Base-by-base conservation (phyloP, 2,888 invertebrate genomes). In the Brenthis hecate region DNA sequence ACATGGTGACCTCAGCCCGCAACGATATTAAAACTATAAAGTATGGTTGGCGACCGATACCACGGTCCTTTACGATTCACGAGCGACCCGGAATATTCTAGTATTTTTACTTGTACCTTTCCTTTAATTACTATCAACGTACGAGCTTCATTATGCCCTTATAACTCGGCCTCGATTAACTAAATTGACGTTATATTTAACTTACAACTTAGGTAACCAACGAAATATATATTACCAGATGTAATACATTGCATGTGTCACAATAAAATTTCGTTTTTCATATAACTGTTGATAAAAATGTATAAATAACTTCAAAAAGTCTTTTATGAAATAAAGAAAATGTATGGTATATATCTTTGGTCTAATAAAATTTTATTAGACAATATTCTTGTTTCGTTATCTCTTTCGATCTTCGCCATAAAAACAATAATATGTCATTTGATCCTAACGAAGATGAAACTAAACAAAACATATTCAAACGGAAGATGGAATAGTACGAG, bases 1-100 rank as follows among this genome's bases (percentile, higher is more conserved):
- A 87, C 82, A 88, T 82, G 77, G 75, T 78, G 81, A 83, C 81
- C 86, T 81, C 83, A 82, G 80, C 84, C 85, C 85, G 81, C 85
- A 82, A 63, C 86, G 87, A 90, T 91, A 91, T 92, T 91, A 91
- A 91, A 91, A 92, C 91, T 89, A 91, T 92, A 91, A 91, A 92
- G 85, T 88, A 88, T 77, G 85, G 86, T 80, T 80, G 81, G 81
- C 84, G 81, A 85, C 84, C 88, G 84, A 85, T 84, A 81, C 77
- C 77, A 82, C 79, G 73, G 73, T 80, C 82, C 80, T 78, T 76
- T 79, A 78, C 80, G 77, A 79, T 80, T 80, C 77, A 73, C 78
- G 72, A 80, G 62, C 80, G 75, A 75, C 71, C 75, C 77, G 76
- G 70, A 72, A 70, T 70, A 78, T 79, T 80, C 80, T 79, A 69